Percentiles rank a stretch among this genome's conserved stretches.
phyloP scores from a whole-genome alignment of 2,113 vertebrate species.

The Pomatorhinus ruficollis region DNA sequence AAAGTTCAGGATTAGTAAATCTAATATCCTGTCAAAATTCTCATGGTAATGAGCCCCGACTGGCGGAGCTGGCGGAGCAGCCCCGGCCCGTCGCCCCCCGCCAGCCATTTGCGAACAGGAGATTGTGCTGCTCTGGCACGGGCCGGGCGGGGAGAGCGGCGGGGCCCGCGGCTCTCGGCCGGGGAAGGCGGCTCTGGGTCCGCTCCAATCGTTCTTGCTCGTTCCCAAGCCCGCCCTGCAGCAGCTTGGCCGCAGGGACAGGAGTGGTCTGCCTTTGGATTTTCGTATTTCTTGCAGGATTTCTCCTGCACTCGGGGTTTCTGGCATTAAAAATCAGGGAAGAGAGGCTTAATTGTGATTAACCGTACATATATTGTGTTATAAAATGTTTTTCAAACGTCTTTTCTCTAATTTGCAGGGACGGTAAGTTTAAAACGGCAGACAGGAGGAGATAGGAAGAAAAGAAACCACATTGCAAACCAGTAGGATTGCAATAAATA shows the following conservation, averaged over 20 bases:
- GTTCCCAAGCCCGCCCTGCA: background rate
- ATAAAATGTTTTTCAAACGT: background rate
- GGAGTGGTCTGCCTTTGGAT: background rate
- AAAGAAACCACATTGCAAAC: background rate
- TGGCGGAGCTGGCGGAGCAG: constrained; percentile 28
- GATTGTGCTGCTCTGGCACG: constrained; percentile 35
- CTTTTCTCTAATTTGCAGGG: background rate
- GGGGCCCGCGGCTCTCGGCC: background rate
- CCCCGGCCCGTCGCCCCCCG: background rate
- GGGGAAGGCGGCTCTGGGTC: background rate
- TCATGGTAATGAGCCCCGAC: constrained; percentile 69
- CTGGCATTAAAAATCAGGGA: background rate
- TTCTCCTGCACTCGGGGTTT: background rate
- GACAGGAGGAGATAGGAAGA: background rate
- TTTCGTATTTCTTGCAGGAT: background rate
- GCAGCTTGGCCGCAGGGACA: background rate
- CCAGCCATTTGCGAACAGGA: constrained; percentile 8
- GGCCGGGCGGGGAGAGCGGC: background rate
- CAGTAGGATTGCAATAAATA: background rate
- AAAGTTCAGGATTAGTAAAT: constrained; percentile 79
- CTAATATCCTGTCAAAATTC: constrained; percentile 82
- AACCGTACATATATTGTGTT: rapidly evolving
- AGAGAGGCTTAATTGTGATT: background rate
- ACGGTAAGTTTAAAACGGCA: background rate
- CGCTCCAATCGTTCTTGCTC: background rate